Conservation (phyloP, 2,888 invertebrate genomes). For the Lordiphosa fenestrarum region DNA sequence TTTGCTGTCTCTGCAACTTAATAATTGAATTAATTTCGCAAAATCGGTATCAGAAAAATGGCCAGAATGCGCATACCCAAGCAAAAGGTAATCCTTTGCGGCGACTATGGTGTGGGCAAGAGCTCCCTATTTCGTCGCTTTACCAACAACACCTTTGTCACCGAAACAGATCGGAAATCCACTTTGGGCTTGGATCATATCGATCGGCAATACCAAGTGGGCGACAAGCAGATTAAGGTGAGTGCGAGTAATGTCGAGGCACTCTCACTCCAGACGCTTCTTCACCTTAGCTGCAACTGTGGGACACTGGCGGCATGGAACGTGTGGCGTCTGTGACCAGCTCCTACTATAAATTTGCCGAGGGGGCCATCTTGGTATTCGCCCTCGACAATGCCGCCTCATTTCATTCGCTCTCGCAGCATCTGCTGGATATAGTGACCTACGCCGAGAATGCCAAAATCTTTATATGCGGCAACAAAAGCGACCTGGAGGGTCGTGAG, state of each 20-base stretch:
- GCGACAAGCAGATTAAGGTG: constrained; percentile 83
- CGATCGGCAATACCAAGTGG: constrained; percentile 88
- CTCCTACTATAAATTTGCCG: constrained; percentile 97
- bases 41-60: constrained; percentile 81
- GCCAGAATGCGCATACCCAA: constrained; percentile 91
- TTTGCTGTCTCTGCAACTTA: constrained; percentile 1
- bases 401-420: constrained; percentile 95
- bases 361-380: constrained; percentile 95
- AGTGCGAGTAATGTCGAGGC: not conserved
- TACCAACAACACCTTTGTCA: constrained; percentile 85
- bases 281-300: constrained; percentile 88
- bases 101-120: constrained; percentile 97
- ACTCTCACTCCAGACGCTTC: too few relatives aligned
- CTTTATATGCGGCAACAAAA: constrained; percentile 95
- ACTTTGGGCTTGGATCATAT: constrained; percentile 96
- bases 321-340: constrained; percentile 96
- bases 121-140: constrained; percentile 95
- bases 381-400: constrained; percentile 94
- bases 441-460: constrained; percentile 97
- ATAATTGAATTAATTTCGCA: constrained; percentile 32
- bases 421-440: constrained; percentile 94
- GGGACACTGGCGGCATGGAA: constrained; percentile 99
- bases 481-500: constrained; percentile 87
- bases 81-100: constrained; percentile 95
- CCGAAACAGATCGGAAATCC: constrained; percentile 90